Evolutionary conservation across 2,113 vertebrate species (phyloP), one percentile per base, ranked within the genome.

Genomic region (Rhea americana): DNA sequence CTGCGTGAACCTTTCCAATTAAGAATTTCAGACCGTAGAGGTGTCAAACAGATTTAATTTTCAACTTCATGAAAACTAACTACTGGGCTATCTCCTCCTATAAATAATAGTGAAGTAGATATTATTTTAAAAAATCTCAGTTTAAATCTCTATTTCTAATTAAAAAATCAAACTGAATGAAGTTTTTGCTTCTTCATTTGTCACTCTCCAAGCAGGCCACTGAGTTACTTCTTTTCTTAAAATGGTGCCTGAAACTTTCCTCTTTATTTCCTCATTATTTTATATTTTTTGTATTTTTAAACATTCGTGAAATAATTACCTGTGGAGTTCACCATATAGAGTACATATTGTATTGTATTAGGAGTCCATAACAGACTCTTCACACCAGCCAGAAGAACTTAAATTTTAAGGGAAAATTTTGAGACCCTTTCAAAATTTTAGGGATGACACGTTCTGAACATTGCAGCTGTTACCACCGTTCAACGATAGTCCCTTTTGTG

Each of bases 271-370:
- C 56, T 93, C 66, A 67, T 87, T 16, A 73, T 82, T 89, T 93
- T 85, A 35, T 59, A 50, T 25, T n/a, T 73, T 50, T 48, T 50
- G 47, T 35, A 26, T 25, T 51, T n/a, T 37, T 50, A 71, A 37
- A 32, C 22, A 35, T 71, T 71, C 89, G 91, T 89, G 84, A 92
- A 87, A 77, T 87, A 91, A 86, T 88, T 81, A 19, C 85, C 53
- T 65, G 13, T 53, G 48, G 61, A 81, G 24, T 37, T 93, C 72
- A 62, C 24, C 8, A 8, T 89, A 79, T 87, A 80, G 93, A 90
- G 83, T 51, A 26, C 51, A 48, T n/a, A 17, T 67, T 67, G 51
- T 30, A 35, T 82, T 63, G 11, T 51, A 48, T 35, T 80, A 68
- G 71, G 79, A 74, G 82, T 82, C 82, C 24, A 5, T 66, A 59